phyloP scores from a whole-genome alignment of 2,113 vertebrate genomes.

The Protobothrops flavoviridis region DNA sequence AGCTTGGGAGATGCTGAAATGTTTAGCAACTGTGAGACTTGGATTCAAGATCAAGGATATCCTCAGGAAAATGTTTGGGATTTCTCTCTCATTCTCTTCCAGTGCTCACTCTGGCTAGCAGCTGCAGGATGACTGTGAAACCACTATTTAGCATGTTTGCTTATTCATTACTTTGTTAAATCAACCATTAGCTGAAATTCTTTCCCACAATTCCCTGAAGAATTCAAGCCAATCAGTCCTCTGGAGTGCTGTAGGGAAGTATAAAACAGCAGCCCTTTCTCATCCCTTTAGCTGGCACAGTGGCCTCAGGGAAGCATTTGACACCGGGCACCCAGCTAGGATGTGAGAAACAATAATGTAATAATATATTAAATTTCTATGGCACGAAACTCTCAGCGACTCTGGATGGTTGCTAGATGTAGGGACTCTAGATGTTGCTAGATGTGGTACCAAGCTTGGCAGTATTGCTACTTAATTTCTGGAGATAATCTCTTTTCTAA shows the following conservation, averaged over 20 bases:
- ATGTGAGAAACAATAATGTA: neutral
- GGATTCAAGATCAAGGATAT: neutral
- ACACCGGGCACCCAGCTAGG: too few relatives aligned
- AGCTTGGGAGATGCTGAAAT: neutral
- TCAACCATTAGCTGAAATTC: neutral
- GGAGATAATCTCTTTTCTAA: neutral
- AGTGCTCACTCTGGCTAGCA: too few relatives aligned
- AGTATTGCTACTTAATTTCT: neutral
- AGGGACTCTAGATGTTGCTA: neutral
- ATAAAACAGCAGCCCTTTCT: neutral
- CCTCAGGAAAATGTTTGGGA: neutral
- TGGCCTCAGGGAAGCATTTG: neutral
- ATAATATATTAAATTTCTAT: neutral
- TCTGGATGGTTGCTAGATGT: neutral
- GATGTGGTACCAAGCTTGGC: neutral
- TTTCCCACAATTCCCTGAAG: neutral
- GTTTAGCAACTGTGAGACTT: neutral
- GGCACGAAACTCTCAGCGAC: neutral
- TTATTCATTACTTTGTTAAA: neutral
- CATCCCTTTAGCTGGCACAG: neutral
- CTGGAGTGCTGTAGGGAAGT: neutral
- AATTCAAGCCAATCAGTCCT: neutral
- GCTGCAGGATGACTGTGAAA: neutral
- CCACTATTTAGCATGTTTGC: neutral
- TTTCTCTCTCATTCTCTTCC: neutral